Conservation (phyloP, 2,113 vertebrate species). For the Sapayoa aenigma region DNA sequence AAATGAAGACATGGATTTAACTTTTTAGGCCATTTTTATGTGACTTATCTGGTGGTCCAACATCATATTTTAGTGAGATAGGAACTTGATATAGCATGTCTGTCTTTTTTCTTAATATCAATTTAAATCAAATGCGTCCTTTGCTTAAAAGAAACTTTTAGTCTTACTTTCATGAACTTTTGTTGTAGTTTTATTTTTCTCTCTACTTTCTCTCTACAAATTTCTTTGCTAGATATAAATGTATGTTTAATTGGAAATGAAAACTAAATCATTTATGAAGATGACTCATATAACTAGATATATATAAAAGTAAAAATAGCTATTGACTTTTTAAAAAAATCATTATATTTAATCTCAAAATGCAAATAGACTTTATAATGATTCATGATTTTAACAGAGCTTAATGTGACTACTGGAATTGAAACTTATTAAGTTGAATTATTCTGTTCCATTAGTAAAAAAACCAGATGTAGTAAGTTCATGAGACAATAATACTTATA, state of each 20-base stretch:
- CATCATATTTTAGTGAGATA: background rate
- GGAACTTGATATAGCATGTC: background rate
- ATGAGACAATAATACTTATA: background rate
- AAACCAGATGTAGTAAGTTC: background rate
- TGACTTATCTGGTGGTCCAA: background rate
- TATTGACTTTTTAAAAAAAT: background rate
- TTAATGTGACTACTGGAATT: background rate
- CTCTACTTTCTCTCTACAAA: background rate
- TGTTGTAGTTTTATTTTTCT: background rate
- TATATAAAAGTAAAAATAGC: background rate
- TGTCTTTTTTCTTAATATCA: background rate
- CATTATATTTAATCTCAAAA: background rate
- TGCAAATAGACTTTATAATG: background rate
- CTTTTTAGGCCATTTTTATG: background rate
- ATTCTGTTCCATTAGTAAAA: background rate
- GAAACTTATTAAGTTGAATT: background rate
- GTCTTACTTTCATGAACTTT: background rate
- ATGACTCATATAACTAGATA: background rate
- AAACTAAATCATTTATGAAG: background rate
- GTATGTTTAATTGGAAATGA: background rate
- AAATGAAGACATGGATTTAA: too few relatives aligned
- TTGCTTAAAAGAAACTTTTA: background rate
- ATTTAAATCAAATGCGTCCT: background rate
- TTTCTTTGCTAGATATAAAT: background rate
- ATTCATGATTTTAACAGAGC: background rate